These are phyloP conservation scores for Apodemus agrarius DNA, from an alignment of 2,797 vertebrate species.

Conservation along the genomic window DNA sequence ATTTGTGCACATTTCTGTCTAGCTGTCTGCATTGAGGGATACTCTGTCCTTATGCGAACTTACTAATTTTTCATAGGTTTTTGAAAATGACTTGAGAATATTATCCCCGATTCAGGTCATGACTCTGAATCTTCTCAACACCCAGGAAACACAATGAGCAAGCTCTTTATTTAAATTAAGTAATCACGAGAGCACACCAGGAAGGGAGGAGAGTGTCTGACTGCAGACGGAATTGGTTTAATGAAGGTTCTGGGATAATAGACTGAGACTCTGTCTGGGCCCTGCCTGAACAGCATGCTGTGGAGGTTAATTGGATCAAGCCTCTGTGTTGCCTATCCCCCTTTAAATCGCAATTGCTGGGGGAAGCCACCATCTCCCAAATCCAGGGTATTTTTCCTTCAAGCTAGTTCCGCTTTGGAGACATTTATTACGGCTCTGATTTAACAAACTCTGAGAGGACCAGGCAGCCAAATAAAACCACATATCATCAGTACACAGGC, in stretches of 20 bases:
- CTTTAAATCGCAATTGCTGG: constrained; percentile 24
- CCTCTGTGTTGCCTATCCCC: background rate
- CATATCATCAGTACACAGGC: background rate
- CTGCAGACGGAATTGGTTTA: constrained; percentile 31
- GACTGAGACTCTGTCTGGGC: background rate
- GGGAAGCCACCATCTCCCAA: background rate
- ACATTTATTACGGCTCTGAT: constrained; percentile 9
- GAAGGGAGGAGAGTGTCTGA: background rate
- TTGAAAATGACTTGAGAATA: constrained; percentile 42
- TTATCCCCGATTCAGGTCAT: constrained; percentile 37
- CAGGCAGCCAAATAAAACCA: constrained; percentile 52
- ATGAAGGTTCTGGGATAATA: constrained; percentile 50
- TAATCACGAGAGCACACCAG: background rate
- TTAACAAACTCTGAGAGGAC: constrained; percentile 47
- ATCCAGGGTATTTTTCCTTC: constrained; percentile 12
- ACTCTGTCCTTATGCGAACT: background rate
- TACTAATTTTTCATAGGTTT: constrained; percentile 6
- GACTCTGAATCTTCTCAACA: constrained; percentile 40
- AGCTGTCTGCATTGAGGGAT: background rate
- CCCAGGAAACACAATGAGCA: constrained; percentile 8
- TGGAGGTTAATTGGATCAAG: constrained; percentile 52
- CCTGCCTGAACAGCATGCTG: background rate
- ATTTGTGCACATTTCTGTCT: background rate
- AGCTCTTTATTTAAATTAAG: constrained; percentile 68
- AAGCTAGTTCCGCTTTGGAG: background rate